These are phyloP conservation scores for Triops longicaudatus DNA, from an alignment of 1,140 invertebrate genomes.

Conservation along the genomic window DNA sequence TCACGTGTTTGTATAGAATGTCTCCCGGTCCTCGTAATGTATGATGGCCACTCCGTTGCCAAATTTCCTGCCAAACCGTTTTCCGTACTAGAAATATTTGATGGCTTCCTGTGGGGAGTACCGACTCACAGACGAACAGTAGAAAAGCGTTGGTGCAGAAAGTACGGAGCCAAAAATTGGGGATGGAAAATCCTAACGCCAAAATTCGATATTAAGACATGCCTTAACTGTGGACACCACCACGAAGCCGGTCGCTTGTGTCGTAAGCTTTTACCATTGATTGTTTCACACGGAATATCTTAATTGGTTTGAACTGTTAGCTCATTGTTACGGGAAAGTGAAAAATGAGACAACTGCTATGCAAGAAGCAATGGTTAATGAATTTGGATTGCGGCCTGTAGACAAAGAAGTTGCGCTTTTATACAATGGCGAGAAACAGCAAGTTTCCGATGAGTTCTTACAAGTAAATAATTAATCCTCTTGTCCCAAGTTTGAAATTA, in stretches of 20 bases:
- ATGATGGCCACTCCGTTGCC: background rate
- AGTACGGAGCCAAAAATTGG: slow-evolving; percentile 56
- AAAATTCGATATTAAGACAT: slow-evolving; percentile 63
- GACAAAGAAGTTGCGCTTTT: slow-evolving; percentile 74
- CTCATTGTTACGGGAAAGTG: slow-evolving; percentile 70
- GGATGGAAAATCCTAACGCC: slow-evolving; percentile 56
- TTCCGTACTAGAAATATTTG: slow-evolving; percentile 32
- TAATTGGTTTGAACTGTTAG: slow-evolving; percentile 39
- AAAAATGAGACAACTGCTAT: slow-evolving; percentile 67
- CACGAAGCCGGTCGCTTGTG: slow-evolving; percentile 66
- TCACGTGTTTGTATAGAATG: background rate
- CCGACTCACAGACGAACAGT: slow-evolving; percentile 64
- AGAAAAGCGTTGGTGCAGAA: slow-evolving; percentile 60
- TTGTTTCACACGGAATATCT: background rate
- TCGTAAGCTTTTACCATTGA: slow-evolving; percentile 48
- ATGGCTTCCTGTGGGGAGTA: slow-evolving; percentile 71
- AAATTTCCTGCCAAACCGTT: slow-evolving; percentile 1
- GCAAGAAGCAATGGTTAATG: slow-evolving; percentile 59
- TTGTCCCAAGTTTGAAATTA: background rate
- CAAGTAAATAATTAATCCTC: slow-evolving; percentile 38
- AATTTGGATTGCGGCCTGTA: slow-evolving; percentile 58
- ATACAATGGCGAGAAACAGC: slow-evolving; percentile 65
- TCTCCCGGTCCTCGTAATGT: background rate
- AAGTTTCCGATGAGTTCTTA: slow-evolving; percentile 36
- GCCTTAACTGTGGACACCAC: slow-evolving; percentile 68